Base-by-base conservation (phyloP, 2,797 vertebrate genomes). In the Novumbra hubbsi region DNA sequence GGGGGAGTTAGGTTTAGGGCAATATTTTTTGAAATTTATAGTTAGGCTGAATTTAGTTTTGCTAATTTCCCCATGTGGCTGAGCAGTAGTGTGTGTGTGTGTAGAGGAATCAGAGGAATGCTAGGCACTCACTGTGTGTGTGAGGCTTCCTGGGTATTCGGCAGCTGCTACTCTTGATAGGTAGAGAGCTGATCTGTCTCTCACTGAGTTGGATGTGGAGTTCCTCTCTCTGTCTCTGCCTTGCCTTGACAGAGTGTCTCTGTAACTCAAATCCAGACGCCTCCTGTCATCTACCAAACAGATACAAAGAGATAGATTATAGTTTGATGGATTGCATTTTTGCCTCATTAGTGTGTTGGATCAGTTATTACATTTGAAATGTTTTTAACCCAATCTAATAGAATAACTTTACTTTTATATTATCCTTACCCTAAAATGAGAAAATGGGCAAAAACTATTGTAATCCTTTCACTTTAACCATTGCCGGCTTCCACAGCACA, bases 171-270 rank as follows among this genome's bases (percentile, higher is more conserved):
- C 81, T 87, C 85, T 90, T 38, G 91, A 92, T 76, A 94, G 93
- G 91, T 94, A 95, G 78, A 85, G 88, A 81, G 89, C 90, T 1
- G 93, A 95, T 88, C 91, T 90, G 83, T 94, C 92, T 91, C 92
- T 95, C 86, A 95, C 92, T 0, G 92, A 94, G 74, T 80, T 83
- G 0, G 87, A 86, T 76, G 83, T 68, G 65, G 84, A 78, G 76
- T 70, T 88, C 76, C 73, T 82, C 78, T 89, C 87, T 84, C 63
- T 82, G 79, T 89, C 87, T 83, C 63, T 84, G 85, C 79, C 81
- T 89, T 78, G 91, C 72, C 41, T 87, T 17, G 49, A 5, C 63
- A 80, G 87, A 57, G 73, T 64, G 75, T 73, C 86, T 60, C 84
- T 81, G 38, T 83, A 60, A 24, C 83, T 90, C 88, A 89, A 75